Evolutionary conservation across 1,140 invertebrate genomes (phyloP).

Genomic region (Harpegnathos saltator): DNA sequence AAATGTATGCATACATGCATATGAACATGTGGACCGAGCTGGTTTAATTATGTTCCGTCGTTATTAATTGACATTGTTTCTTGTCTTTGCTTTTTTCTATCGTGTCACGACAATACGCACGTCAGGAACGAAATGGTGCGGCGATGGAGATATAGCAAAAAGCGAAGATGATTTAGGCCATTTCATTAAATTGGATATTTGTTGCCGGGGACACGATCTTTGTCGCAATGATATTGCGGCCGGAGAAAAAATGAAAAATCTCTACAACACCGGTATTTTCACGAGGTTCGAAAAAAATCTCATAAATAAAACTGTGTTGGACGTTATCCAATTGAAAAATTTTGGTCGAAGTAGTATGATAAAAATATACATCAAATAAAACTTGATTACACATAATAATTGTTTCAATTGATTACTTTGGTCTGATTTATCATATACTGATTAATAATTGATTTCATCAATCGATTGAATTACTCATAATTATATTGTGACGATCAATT

Average conservation of each 20-base stretch:
- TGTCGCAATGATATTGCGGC: slow-evolving; percentile 74
- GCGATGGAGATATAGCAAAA: slow-evolving; percentile 85
- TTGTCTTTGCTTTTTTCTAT: neutral
- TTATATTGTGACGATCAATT: too few relatives aligned
- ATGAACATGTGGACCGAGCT: too few relatives aligned
- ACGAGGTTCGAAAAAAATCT: slow-evolving; percentile 67
- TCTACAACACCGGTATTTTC: slow-evolving; percentile 84
- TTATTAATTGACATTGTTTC: neutral
- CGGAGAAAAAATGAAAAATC: slow-evolving; percentile 45
- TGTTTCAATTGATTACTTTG: too few relatives aligned
- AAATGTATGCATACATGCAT: too few relatives aligned
- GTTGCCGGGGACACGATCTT: slow-evolving; percentile 84
- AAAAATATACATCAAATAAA: too few relatives aligned
- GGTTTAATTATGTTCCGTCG: neutral
- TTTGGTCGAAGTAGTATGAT: too few relatives aligned
- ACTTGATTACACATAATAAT: too few relatives aligned
- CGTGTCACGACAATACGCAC: neutral
- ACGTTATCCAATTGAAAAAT: too few relatives aligned
- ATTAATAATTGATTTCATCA: too few relatives aligned
- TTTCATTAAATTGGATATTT: slow-evolving; percentile 85
- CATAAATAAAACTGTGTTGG: too few relatives aligned
- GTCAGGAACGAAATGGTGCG: slow-evolving; percentile 88
- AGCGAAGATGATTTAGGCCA: slow-evolving; percentile 85
- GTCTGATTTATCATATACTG: too few relatives aligned
- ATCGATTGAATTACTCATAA: too few relatives aligned